Evolutionary conservation across 2,888 invertebrate species (phyloP).

Genomic region (Amblyjoppa proteus): DNA sequence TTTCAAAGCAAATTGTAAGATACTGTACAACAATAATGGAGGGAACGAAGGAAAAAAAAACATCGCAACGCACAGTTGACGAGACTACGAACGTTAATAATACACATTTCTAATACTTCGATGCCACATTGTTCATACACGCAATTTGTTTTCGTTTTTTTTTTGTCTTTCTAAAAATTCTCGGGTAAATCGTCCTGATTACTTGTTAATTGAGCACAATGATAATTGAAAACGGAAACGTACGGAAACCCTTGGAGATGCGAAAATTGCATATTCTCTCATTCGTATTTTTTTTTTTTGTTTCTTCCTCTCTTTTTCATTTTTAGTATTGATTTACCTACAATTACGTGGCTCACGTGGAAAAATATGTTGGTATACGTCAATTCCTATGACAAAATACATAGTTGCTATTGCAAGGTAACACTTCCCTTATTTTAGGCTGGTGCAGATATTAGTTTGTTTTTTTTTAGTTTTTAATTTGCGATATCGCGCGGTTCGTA

Average conservation of each 20-base stretch:
- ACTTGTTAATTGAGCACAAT: conserved; percentile 75
- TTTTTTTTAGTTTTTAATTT: conserved; percentile 30
- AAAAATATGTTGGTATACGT: conserved; percentile 80
- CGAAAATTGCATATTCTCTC: conserved; percentile 56
- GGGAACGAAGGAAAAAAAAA: conserved; percentile 63
- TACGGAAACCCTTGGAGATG: conserved; percentile 69
- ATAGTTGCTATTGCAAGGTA: conserved; percentile 70
- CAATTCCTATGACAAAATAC: conserved; percentile 77
- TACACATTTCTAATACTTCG: conserved; percentile 78
- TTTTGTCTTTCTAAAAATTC: conserved; percentile 55
- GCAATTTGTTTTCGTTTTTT: conserved; percentile 53
- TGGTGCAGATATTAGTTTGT: conserved; percentile 49
- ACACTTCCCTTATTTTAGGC: conserved; percentile 60
- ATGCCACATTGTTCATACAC: conserved; percentile 66
- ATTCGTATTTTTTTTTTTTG: conserved; percentile 21
- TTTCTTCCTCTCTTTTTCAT: conserved; percentile 32
- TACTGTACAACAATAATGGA: conserved; percentile 62
- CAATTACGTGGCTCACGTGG: conserved; percentile 73
- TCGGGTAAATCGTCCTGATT: conserved; percentile 64
- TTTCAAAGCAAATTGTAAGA: conserved; percentile 69
- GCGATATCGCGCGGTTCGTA: not conserved
- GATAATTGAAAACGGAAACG: conserved; percentile 66
- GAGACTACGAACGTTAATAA: conserved; percentile 74
- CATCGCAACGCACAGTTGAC: conserved; percentile 49
- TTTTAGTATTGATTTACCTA: conserved; percentile 49